phyloP scores from a whole-genome alignment of 2,113 vertebrate species.

The Micronycteris hirsuta region DNA sequence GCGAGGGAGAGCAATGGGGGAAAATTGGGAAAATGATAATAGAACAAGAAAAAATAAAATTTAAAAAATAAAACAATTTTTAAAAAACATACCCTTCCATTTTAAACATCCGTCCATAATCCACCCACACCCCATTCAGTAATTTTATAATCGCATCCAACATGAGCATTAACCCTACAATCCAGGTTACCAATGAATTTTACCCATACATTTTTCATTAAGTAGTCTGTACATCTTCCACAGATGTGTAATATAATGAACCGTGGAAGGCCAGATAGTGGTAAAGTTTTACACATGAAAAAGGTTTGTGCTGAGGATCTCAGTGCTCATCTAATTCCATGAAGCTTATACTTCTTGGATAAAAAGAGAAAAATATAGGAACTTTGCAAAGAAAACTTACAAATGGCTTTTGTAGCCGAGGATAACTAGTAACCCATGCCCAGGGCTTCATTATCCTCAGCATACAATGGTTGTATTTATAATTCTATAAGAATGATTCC shows the following conservation, averaged over 20 bases:
- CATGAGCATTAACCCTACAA: background rate
- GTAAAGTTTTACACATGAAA: background rate
- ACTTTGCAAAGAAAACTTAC: conserved; percentile 18
- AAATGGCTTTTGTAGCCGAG: background rate
- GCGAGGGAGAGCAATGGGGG: no score
- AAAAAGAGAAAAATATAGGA: background rate
- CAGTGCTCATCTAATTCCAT: background rate
- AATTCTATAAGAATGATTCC: background rate
- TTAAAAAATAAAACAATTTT: no score
- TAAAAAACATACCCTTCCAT: background rate
- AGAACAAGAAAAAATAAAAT: no score
- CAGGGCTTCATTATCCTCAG: background rate
- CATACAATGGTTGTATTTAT: background rate
- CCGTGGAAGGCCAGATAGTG: background rate
- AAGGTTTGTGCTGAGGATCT: background rate
- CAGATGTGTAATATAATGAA: background rate
- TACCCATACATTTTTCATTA: background rate
- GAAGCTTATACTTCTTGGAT: background rate
- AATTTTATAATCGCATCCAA: background rate
- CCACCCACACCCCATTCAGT: background rate
- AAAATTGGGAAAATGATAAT: no score
- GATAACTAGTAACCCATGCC: background rate
- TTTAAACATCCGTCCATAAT: background rate
- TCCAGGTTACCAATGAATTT: background rate
- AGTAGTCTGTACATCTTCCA: background rate